phyloP scores from a whole-genome alignment of 1,140 invertebrate genomes.

The Drosophila sp. region DNA sequence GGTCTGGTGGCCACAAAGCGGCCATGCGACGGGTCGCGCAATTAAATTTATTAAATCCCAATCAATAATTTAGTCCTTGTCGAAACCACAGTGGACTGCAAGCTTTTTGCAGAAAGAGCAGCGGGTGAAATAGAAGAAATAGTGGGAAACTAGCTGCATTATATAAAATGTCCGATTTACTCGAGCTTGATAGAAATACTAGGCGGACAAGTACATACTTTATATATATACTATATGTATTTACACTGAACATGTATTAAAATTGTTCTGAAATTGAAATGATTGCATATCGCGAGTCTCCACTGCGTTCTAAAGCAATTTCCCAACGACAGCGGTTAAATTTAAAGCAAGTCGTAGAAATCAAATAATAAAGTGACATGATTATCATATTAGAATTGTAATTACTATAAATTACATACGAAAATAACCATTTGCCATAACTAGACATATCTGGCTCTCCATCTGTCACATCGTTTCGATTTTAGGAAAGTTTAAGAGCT shows the following conservation, averaged over 20 bases:
- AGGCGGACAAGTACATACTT: background rate
- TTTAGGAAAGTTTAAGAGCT: no score
- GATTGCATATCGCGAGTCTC: background rate
- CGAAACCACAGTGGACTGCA: conserved; percentile 38
- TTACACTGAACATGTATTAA: no score
- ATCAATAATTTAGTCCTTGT: conserved; percentile 66
- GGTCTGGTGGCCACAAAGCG: conserved; percentile 21
- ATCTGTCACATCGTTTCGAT: no score
- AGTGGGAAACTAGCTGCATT: background rate
- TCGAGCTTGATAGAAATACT: background rate
- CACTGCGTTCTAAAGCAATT: no score
- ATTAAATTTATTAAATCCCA: conserved; percentile 73
- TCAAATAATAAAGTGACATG: no score
- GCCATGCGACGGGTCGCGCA: conserved; percentile 38
- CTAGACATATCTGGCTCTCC: no score
- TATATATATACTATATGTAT: no score
- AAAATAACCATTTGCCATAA: no score
- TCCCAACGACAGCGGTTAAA: no score
- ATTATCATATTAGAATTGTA: no score
- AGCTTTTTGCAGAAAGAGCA: conserved; percentile 28
- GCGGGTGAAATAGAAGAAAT: background rate
- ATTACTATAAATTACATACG: no score
- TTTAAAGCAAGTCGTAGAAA: no score
- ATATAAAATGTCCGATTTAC: conserved; percentile 4
- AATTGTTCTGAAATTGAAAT: conserved; percentile 10